A percentile compares a stretch with the other conserved stretches of the same genome.
Evolutionary conservation across 2,797 vertebrate species (phyloP).

Genomic region (Podarcis siculus): DNA sequence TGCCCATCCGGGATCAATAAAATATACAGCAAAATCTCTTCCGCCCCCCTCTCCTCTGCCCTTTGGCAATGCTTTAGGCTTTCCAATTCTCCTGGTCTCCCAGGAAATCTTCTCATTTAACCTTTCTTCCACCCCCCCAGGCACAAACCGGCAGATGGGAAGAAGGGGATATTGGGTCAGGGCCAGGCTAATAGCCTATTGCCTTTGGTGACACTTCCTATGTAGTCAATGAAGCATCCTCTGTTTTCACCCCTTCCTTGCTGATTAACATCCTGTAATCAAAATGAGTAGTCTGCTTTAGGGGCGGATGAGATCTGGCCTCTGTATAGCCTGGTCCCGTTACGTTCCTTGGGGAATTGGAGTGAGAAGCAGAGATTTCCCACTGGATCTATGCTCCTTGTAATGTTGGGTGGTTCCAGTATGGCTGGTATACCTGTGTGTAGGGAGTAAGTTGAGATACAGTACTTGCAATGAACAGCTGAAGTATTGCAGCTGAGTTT

Average conservation of each 20-base stretch:
- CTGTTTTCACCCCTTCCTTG: background rate
- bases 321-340: background rate
- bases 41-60: background rate
- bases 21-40: background rate
- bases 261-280: background rate
- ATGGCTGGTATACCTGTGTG: too few relatives aligned
- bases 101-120: slow-evolving; percentile 19
- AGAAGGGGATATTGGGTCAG: background rate
- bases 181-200: slow-evolving; percentile 5
- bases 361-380: background rate
- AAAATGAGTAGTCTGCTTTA: background rate
- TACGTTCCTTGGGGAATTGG: background rate
- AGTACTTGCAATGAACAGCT: background rate
- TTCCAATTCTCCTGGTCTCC: background rate
- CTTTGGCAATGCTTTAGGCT: background rate
- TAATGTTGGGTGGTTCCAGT: background rate
- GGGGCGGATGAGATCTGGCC: background rate
- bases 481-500: background rate
- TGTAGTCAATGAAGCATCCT: background rate
- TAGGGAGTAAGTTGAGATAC: too few relatives aligned
- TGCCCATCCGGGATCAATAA: background rate
- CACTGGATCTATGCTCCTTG: background rate
- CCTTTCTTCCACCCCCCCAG: background rate
- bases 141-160: slow-evolving; percentile 20
- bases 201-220: background rate